A percentile compares a stretch with the other conserved stretches of the same genome.
These are phyloP conservation scores for Myanophis thanlyinensis DNA, from an alignment of 2,113 vertebrate genomes.

Conservation along the genomic window DNA sequence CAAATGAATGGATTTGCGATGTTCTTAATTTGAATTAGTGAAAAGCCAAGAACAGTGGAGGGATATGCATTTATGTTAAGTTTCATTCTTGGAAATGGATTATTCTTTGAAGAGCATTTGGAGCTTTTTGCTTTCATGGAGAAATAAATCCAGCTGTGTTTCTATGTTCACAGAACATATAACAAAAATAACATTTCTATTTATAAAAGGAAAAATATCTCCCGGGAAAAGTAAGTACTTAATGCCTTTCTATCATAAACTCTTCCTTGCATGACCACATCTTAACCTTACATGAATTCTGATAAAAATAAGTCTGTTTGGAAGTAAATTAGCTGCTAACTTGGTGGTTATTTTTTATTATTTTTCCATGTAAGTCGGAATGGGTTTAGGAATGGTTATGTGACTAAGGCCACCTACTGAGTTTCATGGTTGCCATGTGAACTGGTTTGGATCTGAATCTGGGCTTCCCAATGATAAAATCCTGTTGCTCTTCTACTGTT, in stretches of 20 bases:
- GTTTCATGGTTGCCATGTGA: not conserved
- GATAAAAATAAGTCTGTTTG: not conserved
- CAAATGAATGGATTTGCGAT: not conserved
- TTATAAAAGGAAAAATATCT: not conserved
- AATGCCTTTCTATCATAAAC: not conserved
- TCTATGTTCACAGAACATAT: not conserved
- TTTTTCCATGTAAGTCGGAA: not conserved
- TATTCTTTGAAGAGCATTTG: not conserved
- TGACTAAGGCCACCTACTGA: not conserved
- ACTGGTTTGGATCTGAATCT: not conserved
- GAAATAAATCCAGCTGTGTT: conserved; percentile 9
- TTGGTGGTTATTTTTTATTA: not conserved
- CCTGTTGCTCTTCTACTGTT: not conserved
- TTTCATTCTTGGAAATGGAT: not conserved
- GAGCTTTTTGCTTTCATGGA: conserved; percentile 1
- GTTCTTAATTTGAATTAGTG: not conserved
- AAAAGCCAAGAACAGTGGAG: not conserved
- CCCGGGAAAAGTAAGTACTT: not conserved
- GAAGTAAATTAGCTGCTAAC: not conserved
- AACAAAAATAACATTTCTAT: conserved; percentile 10
- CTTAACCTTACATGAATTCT: not conserved
- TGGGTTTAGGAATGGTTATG: not conserved
- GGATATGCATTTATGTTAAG: not conserved
- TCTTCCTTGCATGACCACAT: not conserved
- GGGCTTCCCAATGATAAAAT: not conserved